Conservation (phyloP, 1,140 invertebrate species). For the Megalopta genalis region DNA sequence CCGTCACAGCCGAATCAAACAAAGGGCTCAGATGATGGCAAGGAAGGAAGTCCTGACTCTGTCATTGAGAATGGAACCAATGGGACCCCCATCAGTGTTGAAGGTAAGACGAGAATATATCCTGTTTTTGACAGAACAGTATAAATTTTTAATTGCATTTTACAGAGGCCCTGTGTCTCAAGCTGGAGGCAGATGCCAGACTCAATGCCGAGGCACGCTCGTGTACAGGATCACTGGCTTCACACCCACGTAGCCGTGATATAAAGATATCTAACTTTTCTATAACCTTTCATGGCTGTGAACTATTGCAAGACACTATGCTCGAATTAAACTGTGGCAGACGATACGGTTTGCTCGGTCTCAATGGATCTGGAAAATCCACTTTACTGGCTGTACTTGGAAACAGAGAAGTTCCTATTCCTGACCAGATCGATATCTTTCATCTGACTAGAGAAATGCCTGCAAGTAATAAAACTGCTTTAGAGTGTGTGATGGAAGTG, state of each 20-base stretch:
- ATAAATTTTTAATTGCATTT: slow-evolving; percentile 53
- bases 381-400: slow-evolving; percentile 95
- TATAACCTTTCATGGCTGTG: slow-evolving; percentile 98
- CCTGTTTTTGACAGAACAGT: neutral
- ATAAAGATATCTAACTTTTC: slow-evolving; percentile 98
- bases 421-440: slow-evolving; percentile 98
- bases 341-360: slow-evolving; percentile 97
- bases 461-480: slow-evolving; percentile 94
- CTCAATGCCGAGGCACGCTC: slow-evolving; percentile 96
- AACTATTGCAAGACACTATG: slow-evolving; percentile 96
- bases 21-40: slow-evolving; percentile 79
- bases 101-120: slow-evolving; percentile 72
- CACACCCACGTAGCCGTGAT: slow-evolving; percentile 97
- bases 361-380: slow-evolving; percentile 97
- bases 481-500: slow-evolving; percentile 99
- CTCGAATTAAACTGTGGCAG: slow-evolving; percentile 98
- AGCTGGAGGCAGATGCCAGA: slow-evolving; percentile 93
- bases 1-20: slow-evolving; percentile 72
- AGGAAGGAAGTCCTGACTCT: slow-evolving; percentile 80
- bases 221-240: slow-evolving; percentile 95
- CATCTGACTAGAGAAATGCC: slow-evolving; percentile 98
- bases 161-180: slow-evolving; percentile 90
- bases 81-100: slow-evolving; percentile 75
- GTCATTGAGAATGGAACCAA: slow-evolving; percentile 76
- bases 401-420: slow-evolving; percentile 97